Evolutionary conservation across 2,113 vertebrate species (phyloP).

Genomic region (Mus pahari): DNA sequence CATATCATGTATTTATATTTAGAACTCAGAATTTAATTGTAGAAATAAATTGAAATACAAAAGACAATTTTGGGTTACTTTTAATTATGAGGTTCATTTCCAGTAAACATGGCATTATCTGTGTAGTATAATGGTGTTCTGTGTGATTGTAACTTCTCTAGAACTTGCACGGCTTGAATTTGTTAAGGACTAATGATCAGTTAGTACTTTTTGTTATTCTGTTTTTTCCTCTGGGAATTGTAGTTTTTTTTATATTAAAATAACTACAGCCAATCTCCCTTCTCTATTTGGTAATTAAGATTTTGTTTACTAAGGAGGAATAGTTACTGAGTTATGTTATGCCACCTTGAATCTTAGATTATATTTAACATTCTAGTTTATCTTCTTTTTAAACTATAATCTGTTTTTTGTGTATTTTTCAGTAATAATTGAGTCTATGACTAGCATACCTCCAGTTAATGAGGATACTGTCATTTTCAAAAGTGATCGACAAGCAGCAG

Average conservation of each 20-base stretch:
- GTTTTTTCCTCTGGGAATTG: neutral
- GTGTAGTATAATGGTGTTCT: neutral
- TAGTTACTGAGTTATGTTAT: slow-evolving; percentile 25
- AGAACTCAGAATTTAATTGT: slow-evolving; percentile 6
- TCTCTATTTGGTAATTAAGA: neutral
- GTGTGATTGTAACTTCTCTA: slow-evolving; percentile 11
- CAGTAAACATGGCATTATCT: neutral
- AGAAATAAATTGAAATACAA: slow-evolving; percentile 20
- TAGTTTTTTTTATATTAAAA: slow-evolving; percentile 4
- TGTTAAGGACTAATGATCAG: neutral
- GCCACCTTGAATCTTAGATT: neutral
- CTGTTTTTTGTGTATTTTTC: slow-evolving; percentile 67
- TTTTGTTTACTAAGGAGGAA: slow-evolving; percentile 15
- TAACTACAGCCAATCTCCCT: neutral
- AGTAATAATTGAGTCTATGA: slow-evolving; percentile 94
- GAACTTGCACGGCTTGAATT: neutral
- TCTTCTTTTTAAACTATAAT: slow-evolving; percentile 44
- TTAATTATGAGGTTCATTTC: neutral
- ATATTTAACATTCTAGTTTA: neutral
- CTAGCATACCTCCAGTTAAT: slow-evolving; percentile 90
- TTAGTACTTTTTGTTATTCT: slow-evolving; percentile 30
- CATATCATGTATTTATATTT: neutral
- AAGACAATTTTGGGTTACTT: slow-evolving; percentile 8
- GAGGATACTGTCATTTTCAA: slow-evolving; percentile 95
- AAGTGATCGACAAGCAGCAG: slow-evolving; percentile 88